phyloP scores from a whole-genome alignment of 2,888 invertebrate genomes.

The Lepidochitona cinerea region DNA sequence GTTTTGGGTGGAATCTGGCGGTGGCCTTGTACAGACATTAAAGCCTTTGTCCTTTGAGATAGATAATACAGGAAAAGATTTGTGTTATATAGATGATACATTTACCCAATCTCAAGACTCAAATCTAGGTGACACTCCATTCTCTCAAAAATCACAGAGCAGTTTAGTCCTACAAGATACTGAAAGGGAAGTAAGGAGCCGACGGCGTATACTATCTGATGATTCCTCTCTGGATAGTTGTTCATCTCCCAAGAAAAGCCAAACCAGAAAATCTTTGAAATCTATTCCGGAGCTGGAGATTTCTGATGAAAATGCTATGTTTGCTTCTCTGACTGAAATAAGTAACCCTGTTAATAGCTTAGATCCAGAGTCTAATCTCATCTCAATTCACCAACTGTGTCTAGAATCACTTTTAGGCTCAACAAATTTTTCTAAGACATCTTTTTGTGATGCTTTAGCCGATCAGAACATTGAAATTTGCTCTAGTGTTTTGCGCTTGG shows the following conservation, averaged over 20 bases:
- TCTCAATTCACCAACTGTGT: background rate
- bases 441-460: background rate
- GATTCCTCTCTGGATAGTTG: slow-evolving; percentile 29
- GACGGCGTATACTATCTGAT: slow-evolving; percentile 42
- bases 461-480: background rate
- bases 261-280: background rate
- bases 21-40: slow-evolving; percentile 28
- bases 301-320: slow-evolving; percentile 1
- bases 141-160: slow-evolving; percentile 9
- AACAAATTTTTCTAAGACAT: background rate
- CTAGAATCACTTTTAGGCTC: background rate
- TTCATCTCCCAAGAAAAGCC: background rate
- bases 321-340: background rate
- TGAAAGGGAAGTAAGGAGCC: slow-evolving; percentile 4
- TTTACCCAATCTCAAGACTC: background rate
- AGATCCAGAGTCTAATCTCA: background rate
- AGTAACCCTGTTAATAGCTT: background rate
- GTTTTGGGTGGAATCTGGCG: slow-evolving; percentile 52
- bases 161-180: slow-evolving; percentile 5
- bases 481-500: background rate
- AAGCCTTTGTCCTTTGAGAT: background rate
- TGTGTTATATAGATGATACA: background rate
- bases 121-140: background rate
- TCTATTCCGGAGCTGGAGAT: slow-evolving; percentile 2
- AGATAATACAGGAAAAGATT: background rate